Evolutionary conservation across 1,140 invertebrate species (phyloP), one percentile per base, ranked within the genome.

Genomic region (Sipha flava): DNA sequence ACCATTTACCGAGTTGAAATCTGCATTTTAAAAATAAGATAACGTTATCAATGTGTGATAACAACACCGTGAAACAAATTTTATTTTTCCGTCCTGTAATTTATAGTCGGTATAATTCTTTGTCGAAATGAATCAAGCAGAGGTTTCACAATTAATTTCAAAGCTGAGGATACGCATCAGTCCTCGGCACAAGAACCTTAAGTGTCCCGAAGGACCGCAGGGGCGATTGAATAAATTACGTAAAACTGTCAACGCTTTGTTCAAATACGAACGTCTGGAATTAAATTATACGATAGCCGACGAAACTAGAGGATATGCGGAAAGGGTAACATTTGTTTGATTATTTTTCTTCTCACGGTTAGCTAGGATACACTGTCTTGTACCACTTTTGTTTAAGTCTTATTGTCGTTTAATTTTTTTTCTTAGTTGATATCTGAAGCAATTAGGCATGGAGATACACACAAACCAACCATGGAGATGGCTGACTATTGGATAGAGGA

Each of bases 231-330:
- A 90, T 43, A 93, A 91, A 86, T 85, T 97, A 79, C 86, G 91
- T 81, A 91, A 93, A 88, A 92, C 92, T 68, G 90, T 98, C 1
- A 95, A 93, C 1, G 93, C 91, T 14, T 86, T 97, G 66, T 86
- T 97, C 6, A 95, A 95, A 86, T 91, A 94, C 87, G 95, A 97
- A 88, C 88, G 95, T 83, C 89, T 98, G 83, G 95, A 97, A 87
- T 82, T 95, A 7, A 90, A 91, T 84, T 92, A 89, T 83, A 87
- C 88, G 26, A 86, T 91, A 82, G 93, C 89, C 0, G 92, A 95
- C 84, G 95, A 97, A 88, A 90, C 93, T 23, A 89, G 95, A 84
- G 93, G 93, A 83, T 98, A 97, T 87, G 91, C 91, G 0, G 95
- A 97, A 87, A 87, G 92, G 83, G 92, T 93, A 87, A 86, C n/a